Evolutionary conservation across 2,888 invertebrate species (phyloP), one percentile per base, ranked within the genome.

Genomic region (Mesorhabditis spiculigera): DNA sequence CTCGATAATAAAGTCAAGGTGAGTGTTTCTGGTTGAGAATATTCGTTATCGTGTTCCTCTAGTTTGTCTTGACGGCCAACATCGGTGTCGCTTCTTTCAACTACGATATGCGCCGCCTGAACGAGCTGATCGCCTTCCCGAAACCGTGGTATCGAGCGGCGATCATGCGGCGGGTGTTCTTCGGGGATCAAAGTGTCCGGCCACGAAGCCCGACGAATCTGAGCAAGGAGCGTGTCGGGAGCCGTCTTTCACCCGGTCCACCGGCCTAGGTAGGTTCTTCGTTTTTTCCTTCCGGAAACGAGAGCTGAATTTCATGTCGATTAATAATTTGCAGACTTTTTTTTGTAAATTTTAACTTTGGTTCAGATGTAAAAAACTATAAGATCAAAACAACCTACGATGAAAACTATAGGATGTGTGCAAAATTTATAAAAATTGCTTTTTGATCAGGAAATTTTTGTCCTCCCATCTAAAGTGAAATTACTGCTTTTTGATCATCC

Each of bases 121-220:
- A 94, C 0, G 98, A 98, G 89, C 95, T 98, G 84, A 89, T 98
- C 71, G 95, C 95, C 0, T 96, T 98, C 87, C 97, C 97, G 0
- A 95, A 95, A 88, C 96, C 97, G 13, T 98, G 98, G 98, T 50
- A 50, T n/a, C 58, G 13, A 16, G 58, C 58, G 10, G 58, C 58
- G 8, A 50, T 50, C 58, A 50, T 96, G 44, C 89, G 95, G 5
- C 89, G 95, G 43, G 90, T 96, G 85, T 95, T 95, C 88, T 90
- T 95, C 67, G 95, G 98, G 0, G 97, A 98, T 71, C 78, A 78
- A 63, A 70, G 76, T 6, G 75, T 72, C n/a, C 58, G 64, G 8
- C 28, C 64, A 16, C 58, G 62, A 65, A 63, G 63, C 4, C 64
- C 67, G 5, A 62, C 63, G 28, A 58, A 66, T 16, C 68, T 67